Conservation (phyloP, 2,888 invertebrate genomes). For the Heliconius erato region DNA sequence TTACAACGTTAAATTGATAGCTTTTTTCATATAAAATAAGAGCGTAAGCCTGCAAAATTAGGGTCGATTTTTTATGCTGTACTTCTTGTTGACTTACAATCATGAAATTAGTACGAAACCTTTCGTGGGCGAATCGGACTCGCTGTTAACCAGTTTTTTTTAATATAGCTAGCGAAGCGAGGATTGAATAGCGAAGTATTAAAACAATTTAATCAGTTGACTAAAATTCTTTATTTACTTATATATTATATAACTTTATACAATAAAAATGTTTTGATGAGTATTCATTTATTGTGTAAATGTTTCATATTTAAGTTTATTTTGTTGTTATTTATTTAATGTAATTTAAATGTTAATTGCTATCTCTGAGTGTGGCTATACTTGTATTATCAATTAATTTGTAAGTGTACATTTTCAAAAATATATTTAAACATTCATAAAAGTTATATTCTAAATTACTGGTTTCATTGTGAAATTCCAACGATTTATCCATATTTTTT, state of each 20-base stretch:
- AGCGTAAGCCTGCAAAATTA: no score
- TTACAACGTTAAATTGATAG: not conserved
- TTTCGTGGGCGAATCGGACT: no score
- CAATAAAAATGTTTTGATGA: not conserved
- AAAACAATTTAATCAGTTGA: not conserved
- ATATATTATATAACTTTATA: not conserved
- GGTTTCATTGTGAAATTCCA: not conserved
- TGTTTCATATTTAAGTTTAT: not conserved
- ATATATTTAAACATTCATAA: not conserved
- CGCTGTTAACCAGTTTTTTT: no score
- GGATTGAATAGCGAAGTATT: not conserved
- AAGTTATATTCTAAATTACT: not conserved
- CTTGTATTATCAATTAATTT: not conserved
- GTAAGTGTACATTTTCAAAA: not conserved
- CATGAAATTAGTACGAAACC: no score
- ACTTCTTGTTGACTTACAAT: no score
- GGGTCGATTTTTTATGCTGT: no score
- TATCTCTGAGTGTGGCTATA: not conserved
- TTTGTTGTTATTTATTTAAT: no score
- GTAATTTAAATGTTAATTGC: not conserved
- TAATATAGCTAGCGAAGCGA: not conserved
- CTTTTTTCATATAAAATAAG: not conserved
- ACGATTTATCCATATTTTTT: not conserved
- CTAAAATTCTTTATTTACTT: conserved; percentile 8
- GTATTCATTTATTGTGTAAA: not conserved